Base-by-base conservation (phyloP, 2,797 vertebrate genomes). In the Arremon aurantiirostris region DNA sequence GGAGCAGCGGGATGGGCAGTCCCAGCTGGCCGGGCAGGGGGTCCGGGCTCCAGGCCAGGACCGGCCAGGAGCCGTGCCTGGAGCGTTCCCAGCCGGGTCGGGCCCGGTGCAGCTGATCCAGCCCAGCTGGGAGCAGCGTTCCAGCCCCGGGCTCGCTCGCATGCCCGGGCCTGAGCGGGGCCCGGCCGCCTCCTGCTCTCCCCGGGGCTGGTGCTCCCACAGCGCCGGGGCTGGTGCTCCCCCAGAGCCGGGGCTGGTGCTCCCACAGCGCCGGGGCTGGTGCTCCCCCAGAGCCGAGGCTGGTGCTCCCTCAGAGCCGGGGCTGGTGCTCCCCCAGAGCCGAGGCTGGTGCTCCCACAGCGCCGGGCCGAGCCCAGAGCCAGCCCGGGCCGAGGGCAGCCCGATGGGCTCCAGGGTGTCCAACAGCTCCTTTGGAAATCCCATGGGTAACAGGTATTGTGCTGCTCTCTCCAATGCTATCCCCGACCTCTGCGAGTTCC, bases 361-460 rank as follows among this genome's bases (percentile, higher is more conserved):
- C 22, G 21, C 52, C 63, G 34, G 10, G 80, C 77, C 7, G 19
- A 42, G 35, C 41, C 53, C 9, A 21, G 37, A 79, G 82, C 57
- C 79, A 6, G 34, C 82, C 55, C 0, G 52, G 52, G 34, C 76
- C 10, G 16, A 22, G 79, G 82, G 35, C 1, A 23, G 13, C 14
- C 1, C 59, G 21, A 12, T 3, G 3, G 2, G 27, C 56, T 2
- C 46, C 20, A 30, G 17, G 20, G 10, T 5, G 49, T 11, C 42
- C 64, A 6, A 34, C 14, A 9, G 8, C 0, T 26, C 53, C 39
- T 47, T 3, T 2, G 24, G 12, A 69, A 86, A 65, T 2, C 46
- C 69, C 61, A 1, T 0, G 14, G 9, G 0, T 1, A 19, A 6
- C 66, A 14, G 53, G 0, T 19, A 10, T 10, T 3, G 12, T 2